These are phyloP conservation scores for Tonatia bakeri DNA, from an alignment of 2,113 vertebrate species.

Conservation along the genomic window DNA sequence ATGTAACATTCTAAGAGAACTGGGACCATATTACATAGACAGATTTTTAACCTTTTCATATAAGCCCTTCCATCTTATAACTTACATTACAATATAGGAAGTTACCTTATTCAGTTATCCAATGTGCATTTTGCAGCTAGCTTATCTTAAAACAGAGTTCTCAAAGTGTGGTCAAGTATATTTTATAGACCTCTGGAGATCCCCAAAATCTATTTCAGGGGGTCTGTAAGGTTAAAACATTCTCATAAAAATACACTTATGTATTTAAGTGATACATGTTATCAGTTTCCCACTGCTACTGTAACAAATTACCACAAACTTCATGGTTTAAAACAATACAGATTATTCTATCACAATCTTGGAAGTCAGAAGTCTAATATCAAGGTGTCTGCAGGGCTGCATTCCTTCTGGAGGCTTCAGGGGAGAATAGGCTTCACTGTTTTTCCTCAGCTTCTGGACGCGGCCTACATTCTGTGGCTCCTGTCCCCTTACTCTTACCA, in stretches of 20 bases:
- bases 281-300: not conserved
- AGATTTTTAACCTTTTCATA: not conserved
- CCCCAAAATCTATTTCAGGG: not conserved
- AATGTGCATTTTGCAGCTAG: not conserved
- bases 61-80: not conserved
- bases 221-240: not conserved
- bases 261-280: not conserved
- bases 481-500: rapidly evolving
- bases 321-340: too few relatives aligned
- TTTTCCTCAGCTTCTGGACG: not conserved
- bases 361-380: too few relatives aligned
- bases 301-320: not conserved
- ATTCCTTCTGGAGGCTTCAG: too few relatives aligned
- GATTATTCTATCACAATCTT: too few relatives aligned
- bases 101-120: not conserved
- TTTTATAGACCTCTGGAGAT: not conserved
- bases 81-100: not conserved
- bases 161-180: not conserved
- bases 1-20: not conserved
- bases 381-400: too few relatives aligned
- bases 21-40: not conserved
- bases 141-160: not conserved
- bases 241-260: not conserved
- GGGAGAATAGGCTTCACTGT: too few relatives aligned
- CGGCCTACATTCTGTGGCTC: not conserved